phyloP scores from a whole-genome alignment of 2,888 invertebrate species.

The Gasteruption jaculator region DNA sequence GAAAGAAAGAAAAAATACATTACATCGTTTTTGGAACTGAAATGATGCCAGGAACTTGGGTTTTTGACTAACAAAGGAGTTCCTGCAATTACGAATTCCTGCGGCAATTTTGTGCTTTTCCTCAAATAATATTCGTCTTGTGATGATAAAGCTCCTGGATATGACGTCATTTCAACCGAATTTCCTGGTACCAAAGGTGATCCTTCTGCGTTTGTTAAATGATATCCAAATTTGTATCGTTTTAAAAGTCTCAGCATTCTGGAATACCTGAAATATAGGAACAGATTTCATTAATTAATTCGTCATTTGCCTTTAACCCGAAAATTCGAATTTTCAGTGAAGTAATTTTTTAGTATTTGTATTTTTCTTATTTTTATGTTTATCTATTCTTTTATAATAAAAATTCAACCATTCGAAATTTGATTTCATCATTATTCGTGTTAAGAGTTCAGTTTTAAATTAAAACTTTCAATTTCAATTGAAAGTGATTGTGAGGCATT shows the following conservation, averaged over 20 bases:
- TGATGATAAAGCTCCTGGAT: slow-evolving; percentile 77
- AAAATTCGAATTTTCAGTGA: too few relatives aligned
- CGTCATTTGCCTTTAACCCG: background rate
- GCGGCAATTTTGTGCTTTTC: too few relatives aligned
- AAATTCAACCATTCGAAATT: too few relatives aligned
- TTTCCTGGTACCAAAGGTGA: slow-evolving; percentile 59
- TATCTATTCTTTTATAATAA: too few relatives aligned
- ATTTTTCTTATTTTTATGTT: too few relatives aligned
- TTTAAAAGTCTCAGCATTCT: slow-evolving; percentile 83
- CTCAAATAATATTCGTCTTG: slow-evolving; percentile 79
- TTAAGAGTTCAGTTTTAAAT: too few relatives aligned
- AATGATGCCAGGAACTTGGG: slow-evolving; percentile 63
- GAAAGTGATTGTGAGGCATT: too few relatives aligned
- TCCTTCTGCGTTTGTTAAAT: slow-evolving; percentile 54
- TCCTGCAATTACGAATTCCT: slow-evolving; percentile 67
- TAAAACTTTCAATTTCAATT: too few relatives aligned
- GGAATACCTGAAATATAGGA: slow-evolving; percentile 57
- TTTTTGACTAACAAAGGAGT: slow-evolving; percentile 77
- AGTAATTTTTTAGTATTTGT: too few relatives aligned
- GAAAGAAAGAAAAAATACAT: slow-evolving; percentile 27
- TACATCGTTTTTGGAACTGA: slow-evolving; percentile 62
- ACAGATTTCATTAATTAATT: background rate
- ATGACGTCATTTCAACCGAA: slow-evolving; percentile 74
- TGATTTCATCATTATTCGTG: too few relatives aligned
- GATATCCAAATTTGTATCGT: slow-evolving; percentile 76